Conservation (phyloP, 2,888 invertebrate species). For the Metallyticus violacea region DNA sequence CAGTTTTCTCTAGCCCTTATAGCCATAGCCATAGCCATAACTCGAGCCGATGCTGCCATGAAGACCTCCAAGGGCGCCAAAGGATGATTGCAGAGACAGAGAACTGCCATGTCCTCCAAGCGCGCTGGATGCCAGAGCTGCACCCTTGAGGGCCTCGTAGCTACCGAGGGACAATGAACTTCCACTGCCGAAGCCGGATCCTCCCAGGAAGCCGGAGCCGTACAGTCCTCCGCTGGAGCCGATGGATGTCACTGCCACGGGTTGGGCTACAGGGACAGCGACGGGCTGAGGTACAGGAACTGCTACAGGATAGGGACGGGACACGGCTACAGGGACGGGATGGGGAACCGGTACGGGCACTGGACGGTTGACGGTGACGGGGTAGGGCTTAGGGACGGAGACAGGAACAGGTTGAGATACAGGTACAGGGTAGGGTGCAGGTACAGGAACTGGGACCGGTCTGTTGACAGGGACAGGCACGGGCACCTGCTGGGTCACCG, state of each 20-base stretch:
- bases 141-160: not conserved
- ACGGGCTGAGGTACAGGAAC: not conserved
- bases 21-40: too few relatives aligned
- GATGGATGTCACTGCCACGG: not conserved
- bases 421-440: not conserved
- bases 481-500: not conserved
- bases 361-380: not conserved
- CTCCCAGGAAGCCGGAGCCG: not conserved
- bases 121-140: not conserved
- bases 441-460: not conserved
- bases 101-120: not conserved
- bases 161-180: not conserved
- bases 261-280: not conserved
- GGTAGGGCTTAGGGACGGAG: not conserved
- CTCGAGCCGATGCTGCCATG: too few relatives aligned
- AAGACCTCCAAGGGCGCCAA: not conserved
- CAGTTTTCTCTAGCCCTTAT: too few relatives aligned
- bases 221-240: not conserved
- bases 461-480: conserved; percentile 6
- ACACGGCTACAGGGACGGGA: not conserved
- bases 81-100: not conserved
- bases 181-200: not conserved
- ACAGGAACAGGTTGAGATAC: conserved; percentile 4
- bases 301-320: not conserved
- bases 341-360: not conserved